These are phyloP conservation scores for Leptoteleia sp. DNA, from an alignment of 1,140 invertebrate species.

Conservation along the genomic window DNA sequence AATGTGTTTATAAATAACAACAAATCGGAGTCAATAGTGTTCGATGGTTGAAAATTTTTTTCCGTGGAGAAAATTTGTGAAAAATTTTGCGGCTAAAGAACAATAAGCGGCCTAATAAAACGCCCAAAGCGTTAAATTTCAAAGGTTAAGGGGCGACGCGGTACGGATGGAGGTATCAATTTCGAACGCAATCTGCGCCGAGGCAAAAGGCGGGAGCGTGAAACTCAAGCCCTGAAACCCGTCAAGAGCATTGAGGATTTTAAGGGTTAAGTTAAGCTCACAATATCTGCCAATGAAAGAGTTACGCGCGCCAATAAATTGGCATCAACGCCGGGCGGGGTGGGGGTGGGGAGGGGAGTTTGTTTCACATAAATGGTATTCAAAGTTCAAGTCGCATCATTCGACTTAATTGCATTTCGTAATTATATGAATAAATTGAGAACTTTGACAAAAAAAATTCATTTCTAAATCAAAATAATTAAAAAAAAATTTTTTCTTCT, in stretches of 20 bases:
- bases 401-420: no score
- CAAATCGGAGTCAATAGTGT: no score
- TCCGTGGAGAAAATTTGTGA: no score
- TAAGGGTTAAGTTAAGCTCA: constrained; percentile 75
- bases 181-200: constrained; percentile 42
- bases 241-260: constrained; percentile 71
- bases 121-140: constrained; percentile 11
- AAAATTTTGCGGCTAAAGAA: not conserved
- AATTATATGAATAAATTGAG: no score
- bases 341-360: no score
- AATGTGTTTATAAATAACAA: no score
- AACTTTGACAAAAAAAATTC: no score
- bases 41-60: no score
- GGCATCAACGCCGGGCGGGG: not conserved
- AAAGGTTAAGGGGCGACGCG: constrained; percentile 26
- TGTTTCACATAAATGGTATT: not conserved
- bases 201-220: constrained; percentile 43
- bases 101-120: constrained; percentile 2
- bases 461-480: no score
- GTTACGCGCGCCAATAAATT: constrained; percentile 29
- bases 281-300: constrained; percentile 63
- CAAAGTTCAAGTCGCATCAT: not conserved
- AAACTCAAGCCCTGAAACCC: constrained; percentile 76
- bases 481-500: no score
- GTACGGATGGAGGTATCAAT: constrained; percentile 60